Percentiles rank a stretch among this genome's conserved stretches.
Conservation (phyloP, 2,888 invertebrate genomes). For the Hofmannophila pseudospretella region DNA sequence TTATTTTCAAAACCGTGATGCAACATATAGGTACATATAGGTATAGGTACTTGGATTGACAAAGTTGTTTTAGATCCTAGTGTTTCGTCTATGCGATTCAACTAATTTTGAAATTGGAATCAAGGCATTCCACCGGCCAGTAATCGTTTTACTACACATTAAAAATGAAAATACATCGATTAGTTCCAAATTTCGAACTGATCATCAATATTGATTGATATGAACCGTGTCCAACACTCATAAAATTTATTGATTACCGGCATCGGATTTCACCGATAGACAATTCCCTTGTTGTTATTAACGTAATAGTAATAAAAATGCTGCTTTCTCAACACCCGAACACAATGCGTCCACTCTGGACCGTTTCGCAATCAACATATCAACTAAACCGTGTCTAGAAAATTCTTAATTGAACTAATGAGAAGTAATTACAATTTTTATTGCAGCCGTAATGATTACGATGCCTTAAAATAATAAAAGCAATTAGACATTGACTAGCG, state of each 20-base stretch:
- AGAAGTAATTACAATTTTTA: constrained; percentile 78
- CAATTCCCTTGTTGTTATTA: constrained; percentile 51
- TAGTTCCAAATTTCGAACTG: constrained; percentile 67
- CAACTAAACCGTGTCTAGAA: constrained; percentile 74
- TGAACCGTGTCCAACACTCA: constrained; percentile 65
- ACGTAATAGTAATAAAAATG: constrained; percentile 48
- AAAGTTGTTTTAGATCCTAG: no score
- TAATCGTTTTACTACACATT: constrained; percentile 35
- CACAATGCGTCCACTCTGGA: constrained; percentile 52
- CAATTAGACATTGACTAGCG: constrained; percentile 75
- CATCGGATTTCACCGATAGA: constrained; percentile 53
- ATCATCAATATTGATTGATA: constrained; percentile 71
- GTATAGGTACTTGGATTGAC: no score
- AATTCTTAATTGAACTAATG: constrained; percentile 78
- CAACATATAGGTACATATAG: no score
- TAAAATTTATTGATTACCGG: constrained; percentile 61
- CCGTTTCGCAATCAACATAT: constrained; percentile 70
- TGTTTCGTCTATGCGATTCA: not conserved
- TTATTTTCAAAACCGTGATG: no score
- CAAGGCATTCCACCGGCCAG: constrained; percentile 1
- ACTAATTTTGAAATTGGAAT: constrained; percentile 2
- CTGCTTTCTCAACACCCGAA: constrained; percentile 46
- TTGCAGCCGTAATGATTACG: constrained; percentile 76
- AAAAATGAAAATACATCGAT: constrained; percentile 62
- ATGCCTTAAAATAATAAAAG: constrained; percentile 79